Evolutionary conservation across 2,797 vertebrate genomes (phyloP), one percentile per base, ranked within the genome.

Genomic region (Gallinago nigripennis): DNA sequence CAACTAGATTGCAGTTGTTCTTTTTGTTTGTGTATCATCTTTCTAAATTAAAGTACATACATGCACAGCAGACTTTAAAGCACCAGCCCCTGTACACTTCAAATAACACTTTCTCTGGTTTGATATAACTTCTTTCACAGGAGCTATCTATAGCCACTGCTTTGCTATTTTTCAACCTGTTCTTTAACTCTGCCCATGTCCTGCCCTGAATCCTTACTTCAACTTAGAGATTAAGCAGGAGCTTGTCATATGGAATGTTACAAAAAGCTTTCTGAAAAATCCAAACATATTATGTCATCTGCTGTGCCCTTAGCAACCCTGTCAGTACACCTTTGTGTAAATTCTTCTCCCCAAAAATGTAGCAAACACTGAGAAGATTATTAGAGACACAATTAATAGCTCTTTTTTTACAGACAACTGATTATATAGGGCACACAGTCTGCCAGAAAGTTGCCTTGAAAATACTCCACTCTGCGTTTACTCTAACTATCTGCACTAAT

Each of bases 131-230:
- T 81, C 28, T 85, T 90, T 60, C 57, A 70, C 11, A 83, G 61
- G 27, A 94, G 33, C 86, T 93, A 64, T 86, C 79, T 93, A 53
- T 84, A 86, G 88, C 7, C 37, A n/a, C 33, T 66, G 16, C 14
- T 92, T 73, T 71, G 31, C 41, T 90, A 35, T 82, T 96, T 96
- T 95, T 77, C 86, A 92, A 15, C 72, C 53, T 91, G 58, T 65
- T 91, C 41, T 70, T 1, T 56, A 35, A 88, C 60, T 81, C 66
- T 75, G 28, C 5, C 60, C 2, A 3, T 77, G 45, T 72, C 14
- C 39, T 91, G 57, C 51, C 85, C 75, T 80, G 46, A 91, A 84
- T 92, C 58, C 35, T 78, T 92, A 48, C 65, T 77, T 89, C 72
- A 43, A 58, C 33, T 65, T 73, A 28, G 53, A 92, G 33, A 73